Percentiles rank a stretch among this genome's conserved stretches.
Conservation (phyloP, 2,113 vertebrate genomes). For the Gavia stellata region DNA sequence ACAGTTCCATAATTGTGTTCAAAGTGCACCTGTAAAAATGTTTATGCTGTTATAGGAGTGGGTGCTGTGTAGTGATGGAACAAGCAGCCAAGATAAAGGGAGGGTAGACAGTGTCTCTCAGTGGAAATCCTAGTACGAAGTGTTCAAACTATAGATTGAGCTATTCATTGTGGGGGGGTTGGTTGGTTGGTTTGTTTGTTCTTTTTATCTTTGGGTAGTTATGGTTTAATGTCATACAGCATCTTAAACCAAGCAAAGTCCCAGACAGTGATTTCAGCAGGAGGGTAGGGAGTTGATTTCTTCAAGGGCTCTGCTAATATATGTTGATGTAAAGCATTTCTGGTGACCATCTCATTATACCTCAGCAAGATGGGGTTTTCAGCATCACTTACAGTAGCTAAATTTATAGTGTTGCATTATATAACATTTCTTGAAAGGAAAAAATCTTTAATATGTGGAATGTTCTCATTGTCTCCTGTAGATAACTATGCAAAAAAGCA, state of each 20-base stretch:
- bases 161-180: not conserved
- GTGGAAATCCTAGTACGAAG: not conserved
- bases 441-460: not conserved
- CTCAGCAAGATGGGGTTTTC: not conserved
- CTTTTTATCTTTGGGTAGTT: not conserved
- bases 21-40: not conserved
- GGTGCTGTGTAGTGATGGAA: not conserved
- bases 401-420: not conserved
- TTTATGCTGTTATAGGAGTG: not conserved
- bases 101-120: not conserved
- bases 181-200: not conserved
- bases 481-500: slow-evolving; percentile 85
- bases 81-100: not conserved
- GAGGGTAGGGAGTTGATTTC: not conserved
- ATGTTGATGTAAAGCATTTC: not conserved
- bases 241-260: not conserved
- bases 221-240: not conserved
- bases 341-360: not conserved
- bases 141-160: not conserved
- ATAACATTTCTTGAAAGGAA: not conserved
- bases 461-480: slow-evolving; percentile 49
- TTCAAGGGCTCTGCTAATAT: not conserved
- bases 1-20: not conserved
- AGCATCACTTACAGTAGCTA: not conserved
- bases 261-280: not conserved